phyloP scores from a whole-genome alignment of 1,140 invertebrate species.

The Panonychus citri region DNA sequence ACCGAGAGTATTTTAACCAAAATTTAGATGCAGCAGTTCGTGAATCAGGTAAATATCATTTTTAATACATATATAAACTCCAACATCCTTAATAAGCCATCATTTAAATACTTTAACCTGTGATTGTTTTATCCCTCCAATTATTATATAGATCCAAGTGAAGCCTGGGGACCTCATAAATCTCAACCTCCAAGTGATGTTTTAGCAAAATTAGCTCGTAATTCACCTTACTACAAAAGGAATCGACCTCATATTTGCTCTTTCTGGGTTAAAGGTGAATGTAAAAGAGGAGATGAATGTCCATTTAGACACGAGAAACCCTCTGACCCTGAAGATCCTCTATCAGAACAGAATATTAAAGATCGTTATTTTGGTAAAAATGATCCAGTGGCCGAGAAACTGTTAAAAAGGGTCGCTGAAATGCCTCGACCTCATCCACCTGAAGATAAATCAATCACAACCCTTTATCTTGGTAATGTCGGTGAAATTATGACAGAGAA shows the following conservation, averaged over 20 bases:
- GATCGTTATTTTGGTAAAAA: slow-evolving; percentile 94
- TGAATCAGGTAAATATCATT: neutral
- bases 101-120: neutral
- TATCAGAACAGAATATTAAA: slow-evolving; percentile 97
- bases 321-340: slow-evolving; percentile 94
- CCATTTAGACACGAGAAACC: slow-evolving; percentile 97
- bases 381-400: slow-evolving; percentile 94
- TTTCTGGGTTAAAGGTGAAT: slow-evolving; percentile 98
- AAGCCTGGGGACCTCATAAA: slow-evolving; percentile 28
- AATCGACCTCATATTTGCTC: slow-evolving; percentile 98
- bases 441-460: slow-evolving; percentile 86
- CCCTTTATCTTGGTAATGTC: slow-evolving; percentile 79
- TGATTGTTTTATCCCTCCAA: neutral
- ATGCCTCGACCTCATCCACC: slow-evolving; percentile 86
- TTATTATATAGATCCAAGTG: slow-evolving; percentile 22
- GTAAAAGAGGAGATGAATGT: slow-evolving; percentile 94
- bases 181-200: slow-evolving; percentile 42
- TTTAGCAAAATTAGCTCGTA: slow-evolving; percentile 76
- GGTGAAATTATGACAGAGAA: slow-evolving; percentile 69
- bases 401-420: slow-evolving; percentile 64
- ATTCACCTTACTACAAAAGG: slow-evolving; percentile 92
- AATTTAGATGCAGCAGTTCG: slow-evolving; percentile 26
- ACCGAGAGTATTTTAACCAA: slow-evolving; percentile 96
- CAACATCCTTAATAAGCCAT: no score
- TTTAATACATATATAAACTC: no score